phyloP scores from a whole-genome alignment of 2,113 vertebrate species.

The Trichechus manatus region DNA sequence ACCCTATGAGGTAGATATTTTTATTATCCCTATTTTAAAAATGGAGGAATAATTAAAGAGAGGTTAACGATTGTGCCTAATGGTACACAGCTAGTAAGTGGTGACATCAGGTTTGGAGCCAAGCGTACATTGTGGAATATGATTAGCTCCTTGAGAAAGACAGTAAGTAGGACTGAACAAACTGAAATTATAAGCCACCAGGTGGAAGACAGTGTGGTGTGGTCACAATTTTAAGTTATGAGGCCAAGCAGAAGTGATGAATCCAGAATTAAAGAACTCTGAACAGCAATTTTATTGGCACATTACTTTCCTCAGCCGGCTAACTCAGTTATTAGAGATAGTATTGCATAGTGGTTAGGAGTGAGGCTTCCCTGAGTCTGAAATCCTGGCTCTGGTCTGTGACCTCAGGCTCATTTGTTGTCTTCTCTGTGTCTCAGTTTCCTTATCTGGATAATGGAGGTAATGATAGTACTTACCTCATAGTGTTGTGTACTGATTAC shows the following conservation, averaged over 20 bases:
- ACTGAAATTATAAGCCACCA: no score
- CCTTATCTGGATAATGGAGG: slow-evolving; percentile 6
- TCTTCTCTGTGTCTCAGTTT: neutral
- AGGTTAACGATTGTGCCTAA: neutral
- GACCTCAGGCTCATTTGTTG: neutral
- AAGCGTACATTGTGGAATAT: neutral
- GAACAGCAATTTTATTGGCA: neutral
- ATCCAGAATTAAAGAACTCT: neutral
- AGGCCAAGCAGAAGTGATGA: neutral
- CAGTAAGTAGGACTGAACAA: neutral
- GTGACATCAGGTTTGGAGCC: neutral
- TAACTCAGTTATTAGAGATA: neutral
- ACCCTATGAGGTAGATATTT: neutral
- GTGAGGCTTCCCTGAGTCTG: neutral
- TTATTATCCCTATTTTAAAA: slow-evolving; percentile 12
- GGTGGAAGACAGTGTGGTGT: neutral
- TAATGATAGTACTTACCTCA: neutral
- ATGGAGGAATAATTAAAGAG: neutral
- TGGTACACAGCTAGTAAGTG: neutral
- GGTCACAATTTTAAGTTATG: neutral
- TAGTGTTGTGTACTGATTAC: neutral
- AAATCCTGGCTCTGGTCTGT: neutral
- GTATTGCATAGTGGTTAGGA: neutral
- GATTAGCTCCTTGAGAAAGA: neutral
- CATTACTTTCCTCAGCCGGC: neutral